Conservation (phyloP, 2,888 invertebrate species). For the Cosmia pyralina region DNA sequence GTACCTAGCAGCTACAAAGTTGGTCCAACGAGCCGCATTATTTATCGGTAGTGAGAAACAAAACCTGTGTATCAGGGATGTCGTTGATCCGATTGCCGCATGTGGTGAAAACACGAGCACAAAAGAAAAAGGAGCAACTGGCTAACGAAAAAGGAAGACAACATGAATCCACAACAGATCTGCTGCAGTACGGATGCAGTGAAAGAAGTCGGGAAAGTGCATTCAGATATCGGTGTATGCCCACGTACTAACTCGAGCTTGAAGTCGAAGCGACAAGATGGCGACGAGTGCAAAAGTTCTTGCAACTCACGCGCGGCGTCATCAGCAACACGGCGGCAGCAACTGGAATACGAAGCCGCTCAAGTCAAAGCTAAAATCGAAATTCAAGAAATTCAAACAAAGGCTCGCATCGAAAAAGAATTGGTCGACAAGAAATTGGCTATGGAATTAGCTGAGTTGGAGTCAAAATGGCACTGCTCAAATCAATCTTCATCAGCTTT, state of each 20-base stretch:
- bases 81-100: too few species aligned
- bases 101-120: background rate
- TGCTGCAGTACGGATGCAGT: background rate
- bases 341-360: background rate
- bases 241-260: background rate
- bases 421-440: background rate
- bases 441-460: background rate
- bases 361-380: too few species aligned
- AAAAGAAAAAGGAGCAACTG: background rate
- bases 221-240: background rate
- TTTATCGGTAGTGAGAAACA: too few species aligned
- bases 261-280: background rate
- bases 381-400: too few species aligned
- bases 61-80: too few species aligned
- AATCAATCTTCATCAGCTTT: background rate
- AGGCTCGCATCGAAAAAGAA: constrained; percentile 1
- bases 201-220: background rate
- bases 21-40: too few species aligned
- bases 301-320: background rate
- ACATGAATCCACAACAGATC: background rate
- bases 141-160: background rate
- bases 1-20: too few species aligned
- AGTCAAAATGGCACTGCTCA: background rate
- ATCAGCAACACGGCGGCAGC: background rate
- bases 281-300: background rate